Percentiles rank a stretch among this genome's conserved stretches.
phyloP scores from a whole-genome alignment of 2,797 vertebrate species.

The Acrocephalus scirpaceus region DNA sequence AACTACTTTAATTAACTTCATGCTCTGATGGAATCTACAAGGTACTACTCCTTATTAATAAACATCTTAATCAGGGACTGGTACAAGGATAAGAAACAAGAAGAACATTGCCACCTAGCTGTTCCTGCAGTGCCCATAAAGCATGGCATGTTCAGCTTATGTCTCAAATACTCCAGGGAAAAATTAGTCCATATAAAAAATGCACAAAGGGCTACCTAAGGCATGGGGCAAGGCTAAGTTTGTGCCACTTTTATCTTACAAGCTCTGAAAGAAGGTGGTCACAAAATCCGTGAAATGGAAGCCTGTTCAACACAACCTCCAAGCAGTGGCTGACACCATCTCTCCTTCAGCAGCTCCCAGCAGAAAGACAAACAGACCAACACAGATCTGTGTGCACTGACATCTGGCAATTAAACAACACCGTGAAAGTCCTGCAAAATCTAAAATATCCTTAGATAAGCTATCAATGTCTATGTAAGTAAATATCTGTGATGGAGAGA shows the following conservation, averaged over 20 bases:
- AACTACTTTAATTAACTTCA: conserved; percentile 48
- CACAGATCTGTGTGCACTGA: not conserved
- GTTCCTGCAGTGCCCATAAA: conserved; percentile 16
- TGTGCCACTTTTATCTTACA: not conserved
- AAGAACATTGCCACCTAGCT: conserved; percentile 73
- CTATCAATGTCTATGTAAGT: not conserved
- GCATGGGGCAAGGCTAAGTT: not conserved
- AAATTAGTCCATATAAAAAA: not conserved
- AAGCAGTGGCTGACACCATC: conserved; percentile 39
- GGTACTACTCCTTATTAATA: conserved; percentile 51
- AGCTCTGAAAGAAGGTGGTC: not conserved
- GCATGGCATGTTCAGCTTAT: not conserved
- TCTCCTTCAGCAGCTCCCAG: conserved; percentile 44
- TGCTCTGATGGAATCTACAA: not conserved
- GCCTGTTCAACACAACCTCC: not conserved
- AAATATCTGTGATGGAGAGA: not conserved
- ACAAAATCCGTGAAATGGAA: not conserved
- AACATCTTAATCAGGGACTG: conserved; percentile 35
- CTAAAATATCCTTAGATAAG: conserved; percentile 17
- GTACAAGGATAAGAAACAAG: conserved; percentile 37
- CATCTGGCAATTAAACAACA: conserved; percentile 32
- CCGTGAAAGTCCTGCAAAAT: conserved; percentile 11
- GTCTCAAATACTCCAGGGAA: not conserved
- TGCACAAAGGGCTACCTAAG: not conserved
- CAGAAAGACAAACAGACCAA: conserved; percentile 49